phyloP scores from a whole-genome alignment of 2,797 vertebrate species.

The Heterohyrax brucei region DNA sequence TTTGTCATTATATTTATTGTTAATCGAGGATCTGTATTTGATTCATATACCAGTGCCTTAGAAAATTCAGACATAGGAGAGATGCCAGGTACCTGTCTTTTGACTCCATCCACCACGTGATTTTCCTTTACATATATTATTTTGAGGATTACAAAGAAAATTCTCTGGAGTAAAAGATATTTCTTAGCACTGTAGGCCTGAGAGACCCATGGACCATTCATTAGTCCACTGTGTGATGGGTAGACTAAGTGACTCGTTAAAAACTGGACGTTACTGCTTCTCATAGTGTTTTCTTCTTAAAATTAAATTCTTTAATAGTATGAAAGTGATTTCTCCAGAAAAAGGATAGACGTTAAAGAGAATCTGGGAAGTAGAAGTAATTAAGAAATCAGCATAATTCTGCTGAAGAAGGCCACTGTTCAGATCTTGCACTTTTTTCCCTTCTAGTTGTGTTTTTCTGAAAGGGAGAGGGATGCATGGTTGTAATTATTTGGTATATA shows the following conservation, averaged over 20 bases:
- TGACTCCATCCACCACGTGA: neutral
- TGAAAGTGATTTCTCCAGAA: neutral
- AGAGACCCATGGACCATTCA: neutral
- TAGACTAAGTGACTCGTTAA: neutral
- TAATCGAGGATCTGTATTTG: neutral
- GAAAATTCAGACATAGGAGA: neutral
- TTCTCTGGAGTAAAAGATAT: neutral
- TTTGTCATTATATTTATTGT: neutral
- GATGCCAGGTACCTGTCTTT: neutral
- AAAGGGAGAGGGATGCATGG: neutral
- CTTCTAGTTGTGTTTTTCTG: neutral
- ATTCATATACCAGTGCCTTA: neutral
- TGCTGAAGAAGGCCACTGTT: neutral
- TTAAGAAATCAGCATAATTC: neutral
- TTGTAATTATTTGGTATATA: neutral
- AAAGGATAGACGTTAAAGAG: neutral
- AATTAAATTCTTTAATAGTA: neutral
- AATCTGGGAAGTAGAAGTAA: neutral
- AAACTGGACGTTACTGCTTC: neutral
- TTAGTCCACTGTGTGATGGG: fast-evolving
- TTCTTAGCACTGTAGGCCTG: neutral
- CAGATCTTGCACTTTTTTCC: neutral
- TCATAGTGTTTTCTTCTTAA: neutral
- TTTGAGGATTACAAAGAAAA: neutral
- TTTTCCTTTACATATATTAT: neutral